Evolutionary conservation across 2,888 invertebrate species (phyloP).

Genomic region (Cremastobaeus sp.): DNA sequence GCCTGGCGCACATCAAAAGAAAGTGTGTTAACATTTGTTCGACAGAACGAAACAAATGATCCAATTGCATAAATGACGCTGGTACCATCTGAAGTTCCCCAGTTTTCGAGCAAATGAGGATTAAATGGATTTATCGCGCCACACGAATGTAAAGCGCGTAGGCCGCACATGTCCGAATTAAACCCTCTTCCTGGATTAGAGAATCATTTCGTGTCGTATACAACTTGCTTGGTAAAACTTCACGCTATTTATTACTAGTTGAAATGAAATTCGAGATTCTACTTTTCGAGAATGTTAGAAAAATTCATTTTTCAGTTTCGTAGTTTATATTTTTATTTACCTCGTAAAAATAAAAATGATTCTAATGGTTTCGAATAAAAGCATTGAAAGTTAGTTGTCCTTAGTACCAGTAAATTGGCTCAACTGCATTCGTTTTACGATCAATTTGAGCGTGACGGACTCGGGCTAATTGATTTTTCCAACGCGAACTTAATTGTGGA

Average conservation of each 20-base stretch:
- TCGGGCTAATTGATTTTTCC: constrained; percentile 52
- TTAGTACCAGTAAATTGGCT: constrained; percentile 40
- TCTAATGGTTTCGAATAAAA: too few relatives aligned
- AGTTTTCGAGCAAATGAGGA: constrained; percentile 64
- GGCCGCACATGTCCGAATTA: constrained; percentile 65
- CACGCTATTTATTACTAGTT: constrained; percentile 26
- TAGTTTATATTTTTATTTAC: too few relatives aligned
- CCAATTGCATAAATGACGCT: constrained; percentile 41
- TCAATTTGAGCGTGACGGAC: constrained; percentile 39
- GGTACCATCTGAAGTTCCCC: constrained; percentile 56
- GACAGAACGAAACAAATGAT: constrained; percentile 53
- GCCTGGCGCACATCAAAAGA: constrained; percentile 42
- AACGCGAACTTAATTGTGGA: constrained; percentile 30
- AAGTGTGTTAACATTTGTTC: constrained; percentile 57
- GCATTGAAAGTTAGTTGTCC: too few relatives aligned
- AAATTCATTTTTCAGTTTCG: constrained; percentile 5
- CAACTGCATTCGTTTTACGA: constrained; percentile 40
- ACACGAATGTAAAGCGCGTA: constrained; percentile 68
- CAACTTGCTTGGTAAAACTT: constrained; percentile 23
- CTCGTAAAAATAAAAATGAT: too few relatives aligned
- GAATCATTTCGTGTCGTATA: constrained; percentile 38
- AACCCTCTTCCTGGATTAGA: constrained; percentile 59
- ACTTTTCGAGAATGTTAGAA: too few relatives aligned
- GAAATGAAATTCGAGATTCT: constrained; percentile 28
- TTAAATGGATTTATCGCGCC: constrained; percentile 69